Evolutionary conservation across 2,797 vertebrate species (phyloP), one percentile per base, ranked within the genome.

Genomic region (Enteromius unitaeniatus): DNA sequence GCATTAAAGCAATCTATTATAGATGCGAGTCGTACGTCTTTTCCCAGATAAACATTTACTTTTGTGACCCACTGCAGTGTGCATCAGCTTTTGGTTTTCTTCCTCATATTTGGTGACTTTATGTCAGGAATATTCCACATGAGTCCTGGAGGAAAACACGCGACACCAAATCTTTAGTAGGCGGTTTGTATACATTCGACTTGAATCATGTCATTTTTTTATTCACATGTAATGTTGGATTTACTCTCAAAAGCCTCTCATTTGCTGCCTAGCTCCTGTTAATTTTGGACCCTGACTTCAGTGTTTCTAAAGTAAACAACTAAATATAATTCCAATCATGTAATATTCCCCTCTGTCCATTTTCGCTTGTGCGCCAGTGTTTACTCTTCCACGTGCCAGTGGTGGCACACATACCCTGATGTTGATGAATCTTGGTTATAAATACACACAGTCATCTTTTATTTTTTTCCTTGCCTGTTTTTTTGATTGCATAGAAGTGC

Each of bases 311-410:
- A 77, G 53, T 19, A 60, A 60, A 62, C 37, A 17, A 28, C 53
- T 77, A 58, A 77, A 77, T 45, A 45, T 77, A 77, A 42, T 77
- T 45, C 62, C 51, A 42, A 45, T 45, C 17, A 13, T 28, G 23
- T 62, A 62, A 28, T 78, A 78, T 60, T 60, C 26, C 26, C 9
- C 26, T 21, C 2, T 51, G 26, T 31, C 17, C 11, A 19, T 58
- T 58, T 60, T 13, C 13, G 2, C 23, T 15, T 70, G 68, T 45
- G 34, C 23, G 15, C 55, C 55, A 62, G 6, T 62, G 58, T 78
- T 78, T 78, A 78, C 75, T 78, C 75, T 34, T 37, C 19, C 21
- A 34, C 1, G 3, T 75, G 49, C 72, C 51, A 62, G 58, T 1
- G 37, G 75, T 45, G 37, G 11, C 13, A 28, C 37, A 19, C 75